Evolutionary conservation across 92 coral and sea anemone species (phyloP), one percentile per base, ranked within the genome.

Genomic region (Chrysogorgia sp.): DNA sequence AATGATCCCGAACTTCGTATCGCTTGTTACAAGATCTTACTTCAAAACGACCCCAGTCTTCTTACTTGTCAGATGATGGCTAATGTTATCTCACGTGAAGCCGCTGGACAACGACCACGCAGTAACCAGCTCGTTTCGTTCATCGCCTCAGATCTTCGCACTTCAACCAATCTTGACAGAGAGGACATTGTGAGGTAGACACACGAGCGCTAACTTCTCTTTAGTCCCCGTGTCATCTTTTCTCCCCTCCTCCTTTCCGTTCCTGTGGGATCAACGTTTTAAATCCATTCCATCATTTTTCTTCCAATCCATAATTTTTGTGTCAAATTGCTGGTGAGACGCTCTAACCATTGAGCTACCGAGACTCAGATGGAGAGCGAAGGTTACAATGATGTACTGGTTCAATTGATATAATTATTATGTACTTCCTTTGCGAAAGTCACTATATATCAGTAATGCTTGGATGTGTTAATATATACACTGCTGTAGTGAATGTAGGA

Each of bases 111-210:
- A 7, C 82, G 90, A 40, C 91, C 90, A 24, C 88, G 97, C 63
- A 89, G 92, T 30, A 91, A 91, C 81, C 98, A 94, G 50, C 83
- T 94, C 14, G 96, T 93, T 0, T 91, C 98, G 4, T 91, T 70
- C 74, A 90, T 91, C 19, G 83, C 82, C 53, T 84, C 92, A 8
- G 89, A 91, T 58, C 82, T 94, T 20, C 74, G 80, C 8, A 84
- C 93, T 0, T 85, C 92, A 47, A 92, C 92, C 14, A 80, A 75
- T 31, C 82, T 84, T 29, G 81, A 87, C 58, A 85, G 83, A 31
- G 35, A 74, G 30, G 67, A 88, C 45, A 63, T 33, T 15, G 63
- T 71, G 63, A 71, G 34, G 78, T 71, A 33, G n/a, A n/a, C n/a
- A n/a, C n/a, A 30, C 40, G 25, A 32, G 34, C 67, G 4, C 20